These are phyloP conservation scores for Rotaria macrura DNA, from an alignment of 2,888 invertebrate genomes.

Conservation along the genomic window DNA sequence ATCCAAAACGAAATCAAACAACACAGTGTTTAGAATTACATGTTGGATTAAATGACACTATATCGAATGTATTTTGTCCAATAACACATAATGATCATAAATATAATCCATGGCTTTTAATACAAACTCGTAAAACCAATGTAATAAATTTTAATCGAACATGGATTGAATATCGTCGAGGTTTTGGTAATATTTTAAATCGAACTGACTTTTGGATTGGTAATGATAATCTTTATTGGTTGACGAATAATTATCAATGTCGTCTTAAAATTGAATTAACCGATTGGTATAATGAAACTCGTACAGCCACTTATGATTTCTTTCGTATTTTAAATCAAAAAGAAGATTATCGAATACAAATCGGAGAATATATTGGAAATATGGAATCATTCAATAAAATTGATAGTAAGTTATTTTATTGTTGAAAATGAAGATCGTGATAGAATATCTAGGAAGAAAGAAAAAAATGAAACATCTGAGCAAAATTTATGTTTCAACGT, in stretches of 20 bases:
- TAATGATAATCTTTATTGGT: conserved; percentile 10
- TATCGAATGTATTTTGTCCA: neutral
- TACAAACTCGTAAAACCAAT: neutral
- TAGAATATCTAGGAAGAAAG: too few relatives aligned
- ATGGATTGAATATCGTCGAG: neutral
- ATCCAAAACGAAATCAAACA: neutral
- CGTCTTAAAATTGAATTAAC: conserved; percentile 4
- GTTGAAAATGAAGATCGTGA: too few relatives aligned
- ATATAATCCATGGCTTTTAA: neutral
- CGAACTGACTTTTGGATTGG: conserved; percentile 1
- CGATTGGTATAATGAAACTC: conserved; percentile 17
- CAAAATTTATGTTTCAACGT: too few relatives aligned
- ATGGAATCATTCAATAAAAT: neutral
- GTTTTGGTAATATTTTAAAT: neutral
- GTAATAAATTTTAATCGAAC: neutral
- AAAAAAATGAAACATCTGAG: too few relatives aligned
- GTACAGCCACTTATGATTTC: neutral
- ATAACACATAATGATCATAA: neutral
- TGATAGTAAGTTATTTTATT: neutral
- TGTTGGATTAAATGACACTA: neutral
- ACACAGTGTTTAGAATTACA: neutral
- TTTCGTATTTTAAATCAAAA: neutral
- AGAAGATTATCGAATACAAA: neutral
- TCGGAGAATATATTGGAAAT: neutral
- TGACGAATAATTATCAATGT: neutral